These are phyloP conservation scores for Platycheirus albimanus DNA, from an alignment of 2,888 invertebrate species.

Conservation along the genomic window DNA sequence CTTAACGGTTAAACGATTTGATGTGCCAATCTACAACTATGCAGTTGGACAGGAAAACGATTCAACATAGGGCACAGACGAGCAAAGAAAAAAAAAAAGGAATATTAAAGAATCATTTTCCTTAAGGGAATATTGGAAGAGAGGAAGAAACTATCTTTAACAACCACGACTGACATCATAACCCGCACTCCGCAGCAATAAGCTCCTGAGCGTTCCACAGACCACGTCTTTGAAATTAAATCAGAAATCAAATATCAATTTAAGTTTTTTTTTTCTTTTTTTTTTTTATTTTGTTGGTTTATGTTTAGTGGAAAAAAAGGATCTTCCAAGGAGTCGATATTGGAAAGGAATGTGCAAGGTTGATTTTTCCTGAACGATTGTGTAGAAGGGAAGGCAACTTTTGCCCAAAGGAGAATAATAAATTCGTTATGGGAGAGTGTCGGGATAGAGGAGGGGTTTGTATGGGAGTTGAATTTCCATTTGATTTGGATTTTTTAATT, in stretches of 20 bases:
- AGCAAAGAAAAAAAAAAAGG: background rate
- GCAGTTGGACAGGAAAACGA: constrained; percentile 36
- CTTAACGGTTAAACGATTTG: too few relatives aligned
- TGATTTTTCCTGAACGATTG: constrained; percentile 49
- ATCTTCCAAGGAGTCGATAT: constrained; percentile 55
- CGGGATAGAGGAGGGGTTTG: background rate
- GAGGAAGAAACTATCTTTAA: constrained; percentile 41
- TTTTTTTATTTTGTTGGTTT: background rate
- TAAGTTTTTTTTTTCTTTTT: constrained; percentile 63
- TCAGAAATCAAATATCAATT: constrained; percentile 83
- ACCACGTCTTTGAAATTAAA: constrained; percentile 79
- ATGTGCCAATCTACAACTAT: constrained; percentile 36
- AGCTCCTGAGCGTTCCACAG: constrained; percentile 58
- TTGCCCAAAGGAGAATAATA: constrained; percentile 52
- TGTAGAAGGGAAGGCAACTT: background rate
- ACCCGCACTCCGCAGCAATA: background rate
- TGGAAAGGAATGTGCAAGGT: constrained; percentile 47
- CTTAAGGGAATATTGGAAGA: constrained; percentile 11
- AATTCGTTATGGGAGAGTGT: constrained; percentile 37
- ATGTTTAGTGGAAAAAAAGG: constrained; percentile 27
- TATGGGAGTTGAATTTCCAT: constrained; percentile 46
- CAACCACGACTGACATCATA: constrained; percentile 51
- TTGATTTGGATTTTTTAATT: constrained; percentile 61
- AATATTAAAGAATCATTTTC: constrained; percentile 19
- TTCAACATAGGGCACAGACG: constrained; percentile 5